phyloP scores from a whole-genome alignment of 2,888 invertebrate species.

The Lomographa bimaculata region DNA sequence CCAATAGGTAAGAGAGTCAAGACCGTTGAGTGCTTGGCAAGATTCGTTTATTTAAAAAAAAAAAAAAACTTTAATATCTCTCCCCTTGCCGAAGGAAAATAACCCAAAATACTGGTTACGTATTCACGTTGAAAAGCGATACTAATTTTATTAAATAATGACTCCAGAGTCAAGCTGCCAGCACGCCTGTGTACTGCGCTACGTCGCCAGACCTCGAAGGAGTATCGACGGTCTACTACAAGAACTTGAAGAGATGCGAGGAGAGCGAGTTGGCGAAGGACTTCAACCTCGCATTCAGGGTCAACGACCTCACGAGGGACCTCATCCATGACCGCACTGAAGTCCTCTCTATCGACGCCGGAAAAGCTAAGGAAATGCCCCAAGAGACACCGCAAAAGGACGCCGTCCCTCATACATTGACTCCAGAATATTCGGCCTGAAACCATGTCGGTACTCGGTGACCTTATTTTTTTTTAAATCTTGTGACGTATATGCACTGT shows the following conservation, averaged over 20 bases:
- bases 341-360: slow-evolving; percentile 24
- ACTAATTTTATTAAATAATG: no score
- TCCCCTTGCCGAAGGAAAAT: no score
- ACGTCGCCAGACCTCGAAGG: slow-evolving; percentile 91
- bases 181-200: slow-evolving; percentile 94
- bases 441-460: no score
- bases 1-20: no score
- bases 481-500: no score
- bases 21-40: no score
- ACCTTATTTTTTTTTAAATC: no score
- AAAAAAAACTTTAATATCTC: no score
- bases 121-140: no score
- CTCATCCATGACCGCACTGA: slow-evolving; percentile 46
- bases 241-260: slow-evolving; percentile 90
- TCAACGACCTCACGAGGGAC: slow-evolving; percentile 55
- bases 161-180: slow-evolving; percentile 94
- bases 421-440: slow-evolving; percentile 43
- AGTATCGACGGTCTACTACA: slow-evolving; percentile 93
- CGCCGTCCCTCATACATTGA: slow-evolving; percentile 38
- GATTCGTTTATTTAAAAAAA: no score
- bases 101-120: no score
- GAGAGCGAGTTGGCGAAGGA: slow-evolving; percentile 64
- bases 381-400: slow-evolving; percentile 32
- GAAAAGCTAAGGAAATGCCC: slow-evolving; percentile 12
- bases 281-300: slow-evolving; percentile 59